Evolutionary conservation across 2,888 invertebrate species (phyloP), one percentile per base, ranked within the genome.

Genomic region (Cactoblastis cactorum): DNA sequence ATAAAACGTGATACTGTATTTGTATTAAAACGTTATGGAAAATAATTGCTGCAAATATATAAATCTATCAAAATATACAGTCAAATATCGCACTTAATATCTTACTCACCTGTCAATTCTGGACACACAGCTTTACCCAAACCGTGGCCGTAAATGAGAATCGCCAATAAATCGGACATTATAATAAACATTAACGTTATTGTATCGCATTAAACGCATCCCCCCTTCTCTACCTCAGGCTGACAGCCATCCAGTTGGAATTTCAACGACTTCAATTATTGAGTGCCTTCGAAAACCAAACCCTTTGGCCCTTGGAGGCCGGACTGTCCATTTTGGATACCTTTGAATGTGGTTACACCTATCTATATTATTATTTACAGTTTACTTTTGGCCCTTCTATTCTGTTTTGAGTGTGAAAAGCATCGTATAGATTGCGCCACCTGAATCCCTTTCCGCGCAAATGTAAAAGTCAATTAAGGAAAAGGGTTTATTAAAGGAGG

Each of bases 251-350:
- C 79, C 80, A 75, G 70, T 71, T 69, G 83, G 84, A 86, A 87
- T 87, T 86, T 84, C 83, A 83, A 84, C 84, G 83, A 87, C 84
- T 87, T 85, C 83, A 83, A 87, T 88, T 86, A 88, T 88, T 86
- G 82, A 87, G 87, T 85, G 81, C 79, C 80, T 83, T 67, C 78
- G 78, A 72, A 77, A 83, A 79, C 80, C 80, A 74, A 80, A 80
- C 82, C 86, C 83, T 85, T 80, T 80, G 76, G 76, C 71, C 85
- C 84, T 83, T 79, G 84, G 86, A 80, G 86, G 78, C 79, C 71
- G 73, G 77, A 80, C 81, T 84, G 86, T 80, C 86, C 83, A 81
- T 86, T 87, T 81, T 63, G 65, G 67, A 83, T 81, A 70, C 80
- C 74, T 70, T 69, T 77, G 76, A 74, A 74, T 69, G 74, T 75